Evolutionary conservation across 1,140 invertebrate genomes (phyloP), one percentile per base, ranked within the genome.

Genomic region (Bombus waltoni): DNA sequence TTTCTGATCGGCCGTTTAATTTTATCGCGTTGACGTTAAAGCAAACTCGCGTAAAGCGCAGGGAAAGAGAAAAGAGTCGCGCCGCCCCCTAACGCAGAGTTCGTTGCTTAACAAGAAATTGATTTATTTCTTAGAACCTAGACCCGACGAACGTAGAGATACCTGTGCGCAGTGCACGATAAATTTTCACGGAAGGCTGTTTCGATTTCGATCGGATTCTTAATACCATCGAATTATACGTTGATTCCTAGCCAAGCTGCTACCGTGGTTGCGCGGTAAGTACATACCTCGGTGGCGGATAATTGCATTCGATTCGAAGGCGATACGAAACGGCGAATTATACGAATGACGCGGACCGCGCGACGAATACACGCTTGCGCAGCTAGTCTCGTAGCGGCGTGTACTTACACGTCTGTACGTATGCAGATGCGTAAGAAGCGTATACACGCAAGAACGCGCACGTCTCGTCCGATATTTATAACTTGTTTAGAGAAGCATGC

Each of bases 401-500:
- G 53, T 22, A 25, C 32, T 18, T 42, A 11, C 15, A 11, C 15
- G 40, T 42, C 18, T 44, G 18, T 47, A n/a, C 38, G 80, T 66
- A 35, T 59, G 68, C 47, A 53, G 78, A 53, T 59, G 70, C 38
- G 5, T 18, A 25, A 68, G 42, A n/a, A 18, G 13, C 40, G 32
- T 22, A 28, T 15, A 38, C n/a, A 44, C 22, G 25, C 59, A 4
- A 40, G 71, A 66, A 32, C 44, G 59, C 25, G 62, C n/a, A 44
- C 66, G 62, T 78, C 81, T 71, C 68, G 40, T 86, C 59, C 32
- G 84, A 70, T 81, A 86, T 86, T 86, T 86, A 86, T 81, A 86
- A 86, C 85, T 82, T 83, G 85, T 86, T 86, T 86, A 83, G 80
- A 86, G 85, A 83, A 77, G 81, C 85, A 77, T 47, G 71, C 59